Conservation (phyloP, 2,888 invertebrate species). For the Adelphocoris suturalis region DNA sequence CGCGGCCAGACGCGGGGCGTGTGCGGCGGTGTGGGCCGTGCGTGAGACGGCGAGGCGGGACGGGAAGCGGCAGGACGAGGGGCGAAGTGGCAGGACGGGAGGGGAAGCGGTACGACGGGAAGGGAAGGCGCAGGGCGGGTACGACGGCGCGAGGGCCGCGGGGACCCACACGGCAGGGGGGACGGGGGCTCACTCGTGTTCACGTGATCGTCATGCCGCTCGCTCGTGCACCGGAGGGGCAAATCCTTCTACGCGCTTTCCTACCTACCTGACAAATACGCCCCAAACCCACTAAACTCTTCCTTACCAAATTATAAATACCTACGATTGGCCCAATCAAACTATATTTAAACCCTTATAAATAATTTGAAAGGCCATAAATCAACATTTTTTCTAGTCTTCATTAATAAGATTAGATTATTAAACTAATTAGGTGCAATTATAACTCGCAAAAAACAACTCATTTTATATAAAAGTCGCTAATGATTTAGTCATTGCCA, state of each 20-base stretch:
- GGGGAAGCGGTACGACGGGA: slow-evolving; percentile 3
- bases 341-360: neutral
- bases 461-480: too few relatives aligned
- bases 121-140: neutral
- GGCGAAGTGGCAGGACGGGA: slow-evolving; percentile 10
- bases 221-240: slow-evolving; percentile 74
- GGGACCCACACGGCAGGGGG: neutral
- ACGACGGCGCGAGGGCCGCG: neutral
- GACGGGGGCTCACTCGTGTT: slow-evolving; percentile 76
- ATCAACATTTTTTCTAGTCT: neutral
- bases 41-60: neutral
- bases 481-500: too few relatives aligned
- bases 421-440: neutral
- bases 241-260: neutral
- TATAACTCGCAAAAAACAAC: too few relatives aligned
- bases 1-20: neutral
- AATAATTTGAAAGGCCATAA: neutral
- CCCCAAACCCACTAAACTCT: neutral
- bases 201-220: slow-evolving; percentile 78
- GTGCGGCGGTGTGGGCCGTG: neutral
- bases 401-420: neutral
- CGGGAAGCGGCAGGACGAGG: neutral
- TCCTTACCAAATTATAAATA: neutral
- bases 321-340: neutral
- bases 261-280: slow-evolving; percentile 6